Percentiles rank a stretch among this genome's conserved stretches.
Conservation (phyloP, 2,888 invertebrate species). For the Lepidocyrtinus sp. region DNA sequence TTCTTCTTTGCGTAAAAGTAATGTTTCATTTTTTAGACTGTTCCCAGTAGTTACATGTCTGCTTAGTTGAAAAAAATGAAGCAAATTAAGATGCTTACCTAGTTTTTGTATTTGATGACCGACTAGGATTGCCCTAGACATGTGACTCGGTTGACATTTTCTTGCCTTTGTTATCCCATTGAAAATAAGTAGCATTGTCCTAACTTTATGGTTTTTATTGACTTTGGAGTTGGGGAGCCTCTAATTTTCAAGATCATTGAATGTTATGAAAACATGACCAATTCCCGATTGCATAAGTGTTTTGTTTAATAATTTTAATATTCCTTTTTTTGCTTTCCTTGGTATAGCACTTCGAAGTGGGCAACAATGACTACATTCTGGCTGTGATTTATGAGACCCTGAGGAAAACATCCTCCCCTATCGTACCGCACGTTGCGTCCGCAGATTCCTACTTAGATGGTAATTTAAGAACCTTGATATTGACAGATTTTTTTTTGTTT, state of each 20-base stretch:
- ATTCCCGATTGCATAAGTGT: slow-evolving; percentile 8
- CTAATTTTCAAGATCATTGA: slow-evolving; percentile 2
- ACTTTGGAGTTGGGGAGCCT: not conserved
- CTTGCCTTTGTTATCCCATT: not conserved
- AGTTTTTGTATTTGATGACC: too few species aligned
- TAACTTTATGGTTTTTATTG: slow-evolving; percentile 9
- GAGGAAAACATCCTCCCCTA: slow-evolving; percentile 86
- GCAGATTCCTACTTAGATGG: slow-evolving; percentile 81
- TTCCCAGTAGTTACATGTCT: too few species aligned
- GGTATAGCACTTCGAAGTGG: slow-evolving; percentile 56
- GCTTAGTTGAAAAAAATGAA: too few species aligned
- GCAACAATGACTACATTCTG: slow-evolving; percentile 78
- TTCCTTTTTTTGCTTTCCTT: slow-evolving; percentile 22
- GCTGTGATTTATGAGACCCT: slow-evolving; percentile 86
- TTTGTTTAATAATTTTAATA: slow-evolving; percentile 15
- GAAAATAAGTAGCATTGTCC: not conserved
- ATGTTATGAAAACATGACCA: not conserved
- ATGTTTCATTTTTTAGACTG: too few species aligned
- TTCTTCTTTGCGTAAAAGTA: too few species aligned
- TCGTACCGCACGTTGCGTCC: slow-evolving; percentile 91
- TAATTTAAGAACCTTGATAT: slow-evolving; percentile 72
- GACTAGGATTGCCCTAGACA: too few species aligned
- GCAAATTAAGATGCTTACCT: too few species aligned
- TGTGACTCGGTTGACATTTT: not conserved
- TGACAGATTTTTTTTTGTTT: slow-evolving; percentile 48